Evolutionary conservation across 30 jellyfish, hydroid and myxozoan genomes (phyloP), one percentile per base, ranked within the genome.

Genomic region (Calvadosia cruxmelitensis): DNA sequence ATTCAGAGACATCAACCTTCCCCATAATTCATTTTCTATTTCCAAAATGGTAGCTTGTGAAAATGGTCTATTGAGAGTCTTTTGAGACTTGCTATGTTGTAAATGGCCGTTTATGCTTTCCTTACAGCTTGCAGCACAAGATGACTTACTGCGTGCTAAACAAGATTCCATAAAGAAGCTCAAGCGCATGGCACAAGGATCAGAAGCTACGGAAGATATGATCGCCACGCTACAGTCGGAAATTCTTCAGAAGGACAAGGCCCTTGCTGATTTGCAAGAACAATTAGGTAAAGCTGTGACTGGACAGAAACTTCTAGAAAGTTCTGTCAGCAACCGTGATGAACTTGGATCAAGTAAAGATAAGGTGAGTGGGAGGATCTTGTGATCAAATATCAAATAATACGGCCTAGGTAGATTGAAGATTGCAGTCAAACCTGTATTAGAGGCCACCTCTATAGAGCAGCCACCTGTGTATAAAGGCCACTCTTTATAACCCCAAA

Each of bases 161-260:
- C 81, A 78, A n/a, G 92, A 78, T 27, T 64, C 80, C 33, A 78
- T 78, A 1, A 78, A 78, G 68, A 78, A 78, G 49, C 63, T 78
- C 61, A 78, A 78, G 68, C 72, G 92, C 42, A 78, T 78, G 82
- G 82, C 82, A 34, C 72, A 78, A n/a, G 92, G 92, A 12, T 53
- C 73, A 25, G 78, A 78, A 69, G 78, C 92, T 33, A 78, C 72
- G 30, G 92, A 78, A 34, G 92, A 78, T 1, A 78, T 78, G 92
- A 78, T 78, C 0, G 71, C 61, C 20, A 57, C 92, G 15, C 29
- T 78, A 63, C 92, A 78, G 33, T 42, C 7, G 20, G 35, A 29
- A 1, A 29, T 66, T 7, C 87, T 69, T 33, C 71, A 33, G 16
- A 81, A 81, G 52, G 94, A 81, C 67, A 52, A 57, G 32, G 72